Percentiles rank a stretch among this genome's conserved stretches.
Conservation (phyloP, 1,140 invertebrate genomes). For the Piezodorus guildinii region DNA sequence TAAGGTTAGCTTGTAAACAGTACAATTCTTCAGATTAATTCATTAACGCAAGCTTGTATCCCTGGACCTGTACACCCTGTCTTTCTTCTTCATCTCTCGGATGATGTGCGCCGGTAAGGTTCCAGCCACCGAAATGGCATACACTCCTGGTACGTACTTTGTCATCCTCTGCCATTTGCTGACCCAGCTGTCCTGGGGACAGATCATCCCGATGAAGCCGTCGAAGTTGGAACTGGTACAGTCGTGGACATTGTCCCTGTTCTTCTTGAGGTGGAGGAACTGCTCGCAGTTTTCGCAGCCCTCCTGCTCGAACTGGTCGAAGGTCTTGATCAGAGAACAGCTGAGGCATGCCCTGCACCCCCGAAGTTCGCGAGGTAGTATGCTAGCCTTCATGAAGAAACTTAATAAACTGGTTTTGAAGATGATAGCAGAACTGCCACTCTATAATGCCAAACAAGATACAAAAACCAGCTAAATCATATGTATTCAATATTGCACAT, state of each 20-base stretch:
- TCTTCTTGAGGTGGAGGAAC: neutral
- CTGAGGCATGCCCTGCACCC: neutral
- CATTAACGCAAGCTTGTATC: neutral
- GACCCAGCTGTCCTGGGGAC: neutral
- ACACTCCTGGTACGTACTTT: neutral
- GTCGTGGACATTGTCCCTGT: neutral
- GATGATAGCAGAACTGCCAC: too few species aligned
- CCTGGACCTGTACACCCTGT: neutral
- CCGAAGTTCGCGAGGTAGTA: neutral
- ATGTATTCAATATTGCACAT: too few species aligned
- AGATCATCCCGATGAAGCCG: neutral
- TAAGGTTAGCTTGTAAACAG: too few species aligned
- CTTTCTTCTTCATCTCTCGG: neutral
- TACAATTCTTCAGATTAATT: neutral
- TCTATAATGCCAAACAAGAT: too few species aligned
- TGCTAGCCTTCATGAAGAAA: too few species aligned
- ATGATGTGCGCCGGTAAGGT: neutral
- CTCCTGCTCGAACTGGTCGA: neutral
- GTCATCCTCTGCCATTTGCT: neutral
- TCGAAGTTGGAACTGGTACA: conserved; percentile 6
- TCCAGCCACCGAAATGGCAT: neutral
- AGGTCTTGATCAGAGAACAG: neutral
- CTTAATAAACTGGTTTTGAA: too few species aligned
- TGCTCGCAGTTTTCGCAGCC: conserved; percentile 5
- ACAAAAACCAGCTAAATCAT: too few species aligned